A percentile compares a stretch with the other conserved stretches of the same genome.
These are phyloP conservation scores for Pterostichus madidus DNA, from an alignment of 2,888 invertebrate genomes.

Conservation along the genomic window DNA sequence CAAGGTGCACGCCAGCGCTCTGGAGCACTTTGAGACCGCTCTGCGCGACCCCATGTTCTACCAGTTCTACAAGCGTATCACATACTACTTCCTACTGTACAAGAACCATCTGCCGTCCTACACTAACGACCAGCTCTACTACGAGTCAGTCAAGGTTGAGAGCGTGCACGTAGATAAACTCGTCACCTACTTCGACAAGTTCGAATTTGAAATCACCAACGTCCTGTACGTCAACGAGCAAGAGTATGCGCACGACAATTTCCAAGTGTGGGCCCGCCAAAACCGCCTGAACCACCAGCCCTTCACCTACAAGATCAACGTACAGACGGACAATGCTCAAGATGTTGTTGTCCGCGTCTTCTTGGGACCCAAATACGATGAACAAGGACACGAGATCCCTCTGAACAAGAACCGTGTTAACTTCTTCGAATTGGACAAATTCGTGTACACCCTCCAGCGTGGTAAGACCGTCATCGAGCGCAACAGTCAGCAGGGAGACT, in stretches of 20 bases:
- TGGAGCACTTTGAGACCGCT: slow-evolving; percentile 46
- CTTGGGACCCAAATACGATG: slow-evolving; percentile 85
- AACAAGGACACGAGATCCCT: slow-evolving; percentile 79
- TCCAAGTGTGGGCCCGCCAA: slow-evolving; percentile 73
- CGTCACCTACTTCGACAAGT: slow-evolving; percentile 38
- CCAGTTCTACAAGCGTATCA: slow-evolving; percentile 40
- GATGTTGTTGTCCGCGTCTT: slow-evolving; percentile 83
- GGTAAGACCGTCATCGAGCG: slow-evolving; percentile 84
- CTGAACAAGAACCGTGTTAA: slow-evolving; percentile 81
- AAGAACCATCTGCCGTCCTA: slow-evolving; percentile 70
- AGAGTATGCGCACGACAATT: slow-evolving; percentile 69
- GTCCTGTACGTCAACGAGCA: slow-evolving; percentile 1
- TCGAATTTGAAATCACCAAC: slow-evolving; percentile 33
- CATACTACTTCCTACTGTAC: slow-evolving; percentile 53
- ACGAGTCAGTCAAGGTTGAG: slow-evolving; percentile 68
- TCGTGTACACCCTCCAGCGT: slow-evolving; percentile 79
- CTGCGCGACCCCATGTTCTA: slow-evolving; percentile 46
- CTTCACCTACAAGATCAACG: slow-evolving; percentile 80
- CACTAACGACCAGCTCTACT: slow-evolving; percentile 70
- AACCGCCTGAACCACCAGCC: slow-evolving; percentile 83
- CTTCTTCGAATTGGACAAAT: slow-evolving; percentile 83
- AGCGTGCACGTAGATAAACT: slow-evolving; percentile 70
- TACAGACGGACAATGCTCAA: slow-evolving; percentile 80
- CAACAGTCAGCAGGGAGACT: slow-evolving; percentile 72
- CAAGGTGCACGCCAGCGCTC: slow-evolving; percentile 76